A percentile compares a stretch with the other conserved stretches of the same genome.
Evolutionary conservation across 2,888 invertebrate genomes (phyloP).

Genomic region (Noctua fimbriata): DNA sequence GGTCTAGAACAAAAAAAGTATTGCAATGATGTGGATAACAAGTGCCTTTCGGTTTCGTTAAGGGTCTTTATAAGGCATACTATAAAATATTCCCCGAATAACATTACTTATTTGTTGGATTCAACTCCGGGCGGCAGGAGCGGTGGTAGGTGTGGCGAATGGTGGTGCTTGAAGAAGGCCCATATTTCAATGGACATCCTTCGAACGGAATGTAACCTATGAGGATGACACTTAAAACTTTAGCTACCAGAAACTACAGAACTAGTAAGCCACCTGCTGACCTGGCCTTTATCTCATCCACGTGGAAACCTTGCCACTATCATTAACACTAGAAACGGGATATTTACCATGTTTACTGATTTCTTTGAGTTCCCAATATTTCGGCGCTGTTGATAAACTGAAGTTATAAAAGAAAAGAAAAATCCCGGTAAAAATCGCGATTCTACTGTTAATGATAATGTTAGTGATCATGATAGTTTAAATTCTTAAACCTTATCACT

Average conservation of each 20-base stretch:
- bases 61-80: not conserved
- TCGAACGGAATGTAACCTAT: not conserved
- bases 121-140: not conserved
- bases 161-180: not conserved
- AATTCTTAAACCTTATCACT: not conserved
- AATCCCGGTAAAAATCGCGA: no score
- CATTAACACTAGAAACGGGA: no score
- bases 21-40: no score
- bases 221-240: not conserved
- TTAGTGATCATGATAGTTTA: no score
- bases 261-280: not conserved
- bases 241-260: not conserved
- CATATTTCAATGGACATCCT: not conserved
- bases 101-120: not conserved
- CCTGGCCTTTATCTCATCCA: not conserved
- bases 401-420: no score
- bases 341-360: no score
- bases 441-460: no score
- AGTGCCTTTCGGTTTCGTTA: no score
- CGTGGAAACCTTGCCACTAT: not conserved
- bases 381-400: no score
- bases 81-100: not conserved
- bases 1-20: no score
- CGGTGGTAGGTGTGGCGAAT: not conserved
- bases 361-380: no score